Conservation (phyloP, 2,113 vertebrate genomes). For the Rhinolophus sinicus region DNA sequence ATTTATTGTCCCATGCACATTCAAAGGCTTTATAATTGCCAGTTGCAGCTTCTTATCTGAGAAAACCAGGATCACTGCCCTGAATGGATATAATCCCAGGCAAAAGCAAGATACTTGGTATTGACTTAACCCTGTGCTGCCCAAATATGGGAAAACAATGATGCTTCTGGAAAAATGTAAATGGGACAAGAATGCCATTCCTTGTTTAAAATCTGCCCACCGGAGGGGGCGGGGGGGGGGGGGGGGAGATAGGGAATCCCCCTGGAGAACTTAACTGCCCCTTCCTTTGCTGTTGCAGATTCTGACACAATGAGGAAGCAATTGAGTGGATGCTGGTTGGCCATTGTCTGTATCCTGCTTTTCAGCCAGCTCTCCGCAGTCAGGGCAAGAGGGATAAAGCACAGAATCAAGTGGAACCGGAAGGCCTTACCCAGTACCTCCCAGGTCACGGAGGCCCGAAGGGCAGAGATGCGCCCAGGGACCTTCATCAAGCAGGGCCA, state of each 20-base stretch:
- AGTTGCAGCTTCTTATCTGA: not conserved
- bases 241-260: not conserved
- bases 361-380: not conserved
- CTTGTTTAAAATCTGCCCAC: not conserved
- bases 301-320: constrained; percentile 63
- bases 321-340: constrained; percentile 24
- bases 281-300: constrained; percentile 52
- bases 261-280: not conserved
- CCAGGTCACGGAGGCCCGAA: not conserved
- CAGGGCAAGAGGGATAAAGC: constrained; percentile 62
- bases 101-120: not conserved
- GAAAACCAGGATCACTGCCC: not conserved
- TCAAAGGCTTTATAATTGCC: not conserved
- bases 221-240: not conserved
- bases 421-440: not conserved
- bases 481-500: constrained; percentile 73
- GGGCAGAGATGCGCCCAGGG: not conserved
- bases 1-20: not conserved
- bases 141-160: not conserved
- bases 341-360: constrained; percentile 52
- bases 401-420: constrained; percentile 70
- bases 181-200: not conserved
- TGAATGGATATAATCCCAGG: not conserved
- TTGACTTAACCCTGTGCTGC: not conserved
- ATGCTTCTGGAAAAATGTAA: not conserved